Percentiles rank a stretch among this genome's conserved stretches.
These are phyloP conservation scores for Linnaemya vulpina DNA, from an alignment of 2,888 invertebrate species.

Conservation along the genomic window DNA sequence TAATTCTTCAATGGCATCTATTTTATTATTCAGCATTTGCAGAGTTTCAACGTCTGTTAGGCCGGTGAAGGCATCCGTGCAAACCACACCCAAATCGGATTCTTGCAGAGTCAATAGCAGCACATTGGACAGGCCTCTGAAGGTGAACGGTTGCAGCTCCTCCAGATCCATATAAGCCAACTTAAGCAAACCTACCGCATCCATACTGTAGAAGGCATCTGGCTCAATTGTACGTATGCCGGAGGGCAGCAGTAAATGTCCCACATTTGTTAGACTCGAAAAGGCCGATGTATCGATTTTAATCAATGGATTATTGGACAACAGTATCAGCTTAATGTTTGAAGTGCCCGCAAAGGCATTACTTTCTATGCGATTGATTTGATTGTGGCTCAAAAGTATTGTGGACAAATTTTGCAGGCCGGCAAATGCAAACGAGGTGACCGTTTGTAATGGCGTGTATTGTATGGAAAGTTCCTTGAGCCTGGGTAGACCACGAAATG, in stretches of 20 bases:
- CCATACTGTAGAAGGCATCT: constrained; percentile 91
- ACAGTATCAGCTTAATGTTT: constrained; percentile 90
- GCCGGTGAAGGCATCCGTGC: constrained; percentile 90
- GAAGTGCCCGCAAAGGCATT: constrained; percentile 95
- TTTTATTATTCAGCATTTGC: constrained; percentile 92
- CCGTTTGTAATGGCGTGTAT: constrained; percentile 91
- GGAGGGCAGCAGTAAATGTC: constrained; percentile 92
- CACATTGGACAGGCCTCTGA: constrained; percentile 90
- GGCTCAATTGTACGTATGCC: constrained; percentile 90
- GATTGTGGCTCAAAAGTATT: constrained; percentile 88
- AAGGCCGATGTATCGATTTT: constrained; percentile 92
- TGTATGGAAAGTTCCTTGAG: constrained; percentile 92
- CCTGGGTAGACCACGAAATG: constrained; percentile 91
- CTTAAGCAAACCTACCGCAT: constrained; percentile 91
- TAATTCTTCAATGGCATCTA: constrained; percentile 91
- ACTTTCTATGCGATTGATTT: constrained; percentile 88
- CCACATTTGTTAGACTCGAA: constrained; percentile 91
- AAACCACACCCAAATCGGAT: constrained; percentile 90
- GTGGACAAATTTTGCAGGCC: constrained; percentile 91
- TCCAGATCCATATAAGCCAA: constrained; percentile 93
- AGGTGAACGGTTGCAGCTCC: constrained; percentile 88
- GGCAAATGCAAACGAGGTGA: constrained; percentile 93
- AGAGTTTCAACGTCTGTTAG: constrained; percentile 88
- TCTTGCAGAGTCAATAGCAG: constrained; percentile 90
- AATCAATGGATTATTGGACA: constrained; percentile 93